Evolutionary conservation across 2,113 vertebrate species (phyloP), one percentile per base, ranked within the genome.

Genomic region (Alligator mississippiensis): DNA sequence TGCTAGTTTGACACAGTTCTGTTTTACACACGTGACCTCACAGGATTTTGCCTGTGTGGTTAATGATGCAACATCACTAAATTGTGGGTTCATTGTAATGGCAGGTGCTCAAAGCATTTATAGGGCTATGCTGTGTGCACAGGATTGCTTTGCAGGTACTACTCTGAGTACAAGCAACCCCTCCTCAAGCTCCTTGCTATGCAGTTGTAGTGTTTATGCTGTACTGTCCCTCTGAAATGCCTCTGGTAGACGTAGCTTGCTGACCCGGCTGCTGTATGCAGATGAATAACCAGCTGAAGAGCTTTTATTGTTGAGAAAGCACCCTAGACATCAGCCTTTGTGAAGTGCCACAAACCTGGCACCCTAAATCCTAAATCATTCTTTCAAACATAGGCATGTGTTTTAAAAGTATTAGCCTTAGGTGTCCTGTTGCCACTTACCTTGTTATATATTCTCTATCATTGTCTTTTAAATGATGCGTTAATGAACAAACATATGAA

Each of bases 311-410:
- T 91, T 87, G 38, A 87, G 80, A 90, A 21, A 93, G 75, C 81
- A 95, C 93, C 84, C 93, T 88, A 94, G 93, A 94, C 80, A 80
- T 15, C 85, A 91, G 60, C 83, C 84, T 82, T 93, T 95, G 94
- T 80, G 94, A 94, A 64, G 80, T 90, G 16, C 89, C 84, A 90
- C 61, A 85, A 59, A 82, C 88, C 0, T 0, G 83, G 66, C 80
- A 19, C 75, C 91, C 63, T 55, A 68, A 95, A 82, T 55, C 74
- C 64, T 61, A 85, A 57, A 0, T 6, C 58, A 11, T 24, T 68
- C 72, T 59, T 88, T 77, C 80, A 21, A 4, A 58, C 14, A 27
- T 75, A 86, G 62, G 58, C 77, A 4, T 83, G 15, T 79, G 19
- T 30, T 79, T 74, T 84, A 70, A 57, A 75, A 82, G 21, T 82